Evolutionary conservation across 2,113 vertebrate genomes (phyloP).

Genomic region (Terrapene triunguis): DNA sequence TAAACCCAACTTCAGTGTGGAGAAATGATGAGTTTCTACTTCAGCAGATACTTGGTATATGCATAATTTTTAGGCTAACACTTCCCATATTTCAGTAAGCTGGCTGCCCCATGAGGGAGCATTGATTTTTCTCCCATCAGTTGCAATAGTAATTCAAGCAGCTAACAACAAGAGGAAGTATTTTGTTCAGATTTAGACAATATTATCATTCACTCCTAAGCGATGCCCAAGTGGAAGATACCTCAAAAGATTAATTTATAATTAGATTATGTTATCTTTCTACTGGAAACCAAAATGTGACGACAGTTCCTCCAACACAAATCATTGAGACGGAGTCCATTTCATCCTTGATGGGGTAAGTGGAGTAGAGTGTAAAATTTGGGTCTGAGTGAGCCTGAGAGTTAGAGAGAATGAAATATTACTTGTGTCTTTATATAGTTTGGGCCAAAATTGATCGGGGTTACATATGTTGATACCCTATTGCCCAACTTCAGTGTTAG

Average conservation of each 20-base stretch:
- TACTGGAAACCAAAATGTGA: not conserved
- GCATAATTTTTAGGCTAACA: not conserved
- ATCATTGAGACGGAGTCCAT: not conserved
- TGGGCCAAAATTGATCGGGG: not conserved
- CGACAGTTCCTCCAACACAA: not conserved
- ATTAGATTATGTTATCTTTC: not conserved
- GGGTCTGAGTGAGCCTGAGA: not conserved
- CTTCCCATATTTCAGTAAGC: not conserved
- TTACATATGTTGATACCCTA: not conserved
- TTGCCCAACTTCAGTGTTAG: not conserved
- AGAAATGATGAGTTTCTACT: not conserved
- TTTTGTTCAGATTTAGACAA: not conserved
- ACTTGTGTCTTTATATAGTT: not conserved
- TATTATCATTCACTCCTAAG: not conserved
- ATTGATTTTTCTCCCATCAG: not conserved
- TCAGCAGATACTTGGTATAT: not conserved
- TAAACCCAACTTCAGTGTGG: not conserved
- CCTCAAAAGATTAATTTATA: not conserved
- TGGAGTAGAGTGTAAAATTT: not conserved
- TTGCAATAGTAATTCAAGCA: not conserved
- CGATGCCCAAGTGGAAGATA: not conserved
- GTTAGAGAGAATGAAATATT: not conserved
- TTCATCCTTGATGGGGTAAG: not conserved
- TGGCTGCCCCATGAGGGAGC: not conserved
- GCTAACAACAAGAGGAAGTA: not conserved